These are phyloP conservation scores for Colinus virginianus DNA, from an alignment of 2,113 vertebrate species.

Conservation along the genomic window DNA sequence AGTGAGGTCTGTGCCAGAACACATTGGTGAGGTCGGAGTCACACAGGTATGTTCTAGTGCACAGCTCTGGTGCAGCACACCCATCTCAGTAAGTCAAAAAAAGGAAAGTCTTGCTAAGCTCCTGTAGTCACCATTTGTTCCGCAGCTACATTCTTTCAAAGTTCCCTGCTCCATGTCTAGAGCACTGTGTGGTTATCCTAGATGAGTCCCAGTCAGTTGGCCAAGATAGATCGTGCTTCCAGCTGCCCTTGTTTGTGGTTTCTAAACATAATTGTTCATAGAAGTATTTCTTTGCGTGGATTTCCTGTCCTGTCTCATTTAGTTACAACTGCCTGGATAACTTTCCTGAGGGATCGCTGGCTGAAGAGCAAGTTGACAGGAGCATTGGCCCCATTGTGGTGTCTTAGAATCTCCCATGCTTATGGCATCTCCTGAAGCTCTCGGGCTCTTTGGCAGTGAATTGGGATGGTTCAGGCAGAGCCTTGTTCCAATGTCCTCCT, in stretches of 20 bases:
- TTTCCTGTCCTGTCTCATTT: not conserved
- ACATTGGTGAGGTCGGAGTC: not conserved
- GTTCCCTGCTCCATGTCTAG: not conserved
- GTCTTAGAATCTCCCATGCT: not conserved
- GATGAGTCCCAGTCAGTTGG: not conserved
- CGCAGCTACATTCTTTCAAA: not conserved
- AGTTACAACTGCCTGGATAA: not conserved
- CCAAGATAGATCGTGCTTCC: not conserved
- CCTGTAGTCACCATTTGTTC: not conserved
- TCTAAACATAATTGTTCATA: not conserved
- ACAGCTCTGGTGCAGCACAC: not conserved
- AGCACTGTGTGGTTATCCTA: not conserved
- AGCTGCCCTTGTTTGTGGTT: not conserved
- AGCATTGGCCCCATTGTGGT: not conserved
- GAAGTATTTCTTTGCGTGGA: not conserved
- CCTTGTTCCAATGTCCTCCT: not conserved
- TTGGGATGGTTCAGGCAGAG: not conserved
- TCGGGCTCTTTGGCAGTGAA: accelerated
- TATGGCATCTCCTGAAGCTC: not conserved
- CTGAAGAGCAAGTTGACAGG: not conserved
- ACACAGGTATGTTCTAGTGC: accelerated
- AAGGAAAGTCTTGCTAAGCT: not conserved
- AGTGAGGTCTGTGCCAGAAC: not conserved
- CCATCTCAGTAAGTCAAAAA: accelerated
- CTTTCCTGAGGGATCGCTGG: not conserved